These are phyloP conservation scores for Sardina pilchardus DNA, from an alignment of 2,113 vertebrate species.

Conservation along the genomic window DNA sequence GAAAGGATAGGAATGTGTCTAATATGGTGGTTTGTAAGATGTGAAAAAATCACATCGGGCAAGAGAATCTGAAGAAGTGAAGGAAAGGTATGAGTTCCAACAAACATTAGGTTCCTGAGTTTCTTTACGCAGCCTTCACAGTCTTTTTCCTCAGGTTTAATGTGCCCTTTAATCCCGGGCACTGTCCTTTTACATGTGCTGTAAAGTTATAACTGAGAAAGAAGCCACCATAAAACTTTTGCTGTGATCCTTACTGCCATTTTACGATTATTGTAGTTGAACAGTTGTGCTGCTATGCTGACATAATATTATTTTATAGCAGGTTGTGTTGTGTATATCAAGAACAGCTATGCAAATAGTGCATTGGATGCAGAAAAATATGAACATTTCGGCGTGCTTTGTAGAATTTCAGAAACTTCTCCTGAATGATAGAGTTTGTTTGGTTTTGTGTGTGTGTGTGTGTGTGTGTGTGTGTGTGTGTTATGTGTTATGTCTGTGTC, in stretches of 20 bases:
- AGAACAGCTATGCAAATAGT: background rate
- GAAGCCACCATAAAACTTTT: background rate
- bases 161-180: background rate
- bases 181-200: background rate
- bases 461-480: background rate
- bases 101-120: background rate
- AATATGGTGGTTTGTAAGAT: background rate
- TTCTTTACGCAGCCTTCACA: background rate
- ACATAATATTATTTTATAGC: too few species aligned
- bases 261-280: background rate
- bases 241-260: background rate
- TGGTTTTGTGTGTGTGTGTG: background rate
- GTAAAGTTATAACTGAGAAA: background rate
- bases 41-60: background rate
- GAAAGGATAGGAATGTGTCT: background rate
- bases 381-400: background rate
- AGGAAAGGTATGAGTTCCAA: background rate
- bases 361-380: background rate
- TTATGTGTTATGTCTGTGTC: background rate
- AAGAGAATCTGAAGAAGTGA: background rate
- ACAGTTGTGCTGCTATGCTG: background rate
- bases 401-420: background rate
- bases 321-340: too few species aligned
- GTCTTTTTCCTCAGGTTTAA: background rate
- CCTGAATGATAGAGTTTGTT: background rate